These are phyloP conservation scores for Odontocolon sp. DNA, from an alignment of 2,888 invertebrate species.

Conservation along the genomic window DNA sequence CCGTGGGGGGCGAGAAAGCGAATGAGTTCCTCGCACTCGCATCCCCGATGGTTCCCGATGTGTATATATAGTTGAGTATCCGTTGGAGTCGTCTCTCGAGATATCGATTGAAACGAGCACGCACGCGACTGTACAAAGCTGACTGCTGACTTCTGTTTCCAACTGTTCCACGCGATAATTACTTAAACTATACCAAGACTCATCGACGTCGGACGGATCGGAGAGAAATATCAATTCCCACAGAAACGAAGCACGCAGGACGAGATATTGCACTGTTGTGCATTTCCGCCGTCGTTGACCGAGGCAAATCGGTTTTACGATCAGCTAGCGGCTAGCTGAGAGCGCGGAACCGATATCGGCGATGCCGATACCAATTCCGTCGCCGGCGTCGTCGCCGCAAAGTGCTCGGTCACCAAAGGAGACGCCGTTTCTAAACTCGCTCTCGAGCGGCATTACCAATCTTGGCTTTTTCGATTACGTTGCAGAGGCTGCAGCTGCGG, in stretches of 20 bases:
- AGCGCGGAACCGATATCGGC: not conserved
- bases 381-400: not conserved
- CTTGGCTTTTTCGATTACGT: conserved; percentile 45
- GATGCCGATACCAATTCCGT: not conserved
- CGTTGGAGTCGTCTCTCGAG: too few relatives aligned
- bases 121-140: too few relatives aligned
- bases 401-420: conserved; percentile 38
- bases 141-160: too few relatives aligned
- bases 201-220: not conserved
- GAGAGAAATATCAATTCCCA: not conserved
- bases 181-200: too few relatives aligned
- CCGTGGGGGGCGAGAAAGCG: not conserved
- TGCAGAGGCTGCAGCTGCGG: not conserved
- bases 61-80: too few relatives aligned
- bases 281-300: conserved; percentile 14
- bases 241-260: not conserved
- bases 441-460: conserved; percentile 38
- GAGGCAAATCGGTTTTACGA: conserved; percentile 30
- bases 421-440: conserved; percentile 34
- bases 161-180: not conserved
- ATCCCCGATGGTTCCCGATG: not conserved
- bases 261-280: not conserved
- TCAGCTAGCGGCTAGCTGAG: not conserved
- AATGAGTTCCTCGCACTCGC: not conserved
- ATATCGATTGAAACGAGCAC: too few relatives aligned